A percentile compares a stretch with the other conserved stretches of the same genome.
Conservation (phyloP, 1,140 invertebrate species). For the Cylas formicarius region DNA sequence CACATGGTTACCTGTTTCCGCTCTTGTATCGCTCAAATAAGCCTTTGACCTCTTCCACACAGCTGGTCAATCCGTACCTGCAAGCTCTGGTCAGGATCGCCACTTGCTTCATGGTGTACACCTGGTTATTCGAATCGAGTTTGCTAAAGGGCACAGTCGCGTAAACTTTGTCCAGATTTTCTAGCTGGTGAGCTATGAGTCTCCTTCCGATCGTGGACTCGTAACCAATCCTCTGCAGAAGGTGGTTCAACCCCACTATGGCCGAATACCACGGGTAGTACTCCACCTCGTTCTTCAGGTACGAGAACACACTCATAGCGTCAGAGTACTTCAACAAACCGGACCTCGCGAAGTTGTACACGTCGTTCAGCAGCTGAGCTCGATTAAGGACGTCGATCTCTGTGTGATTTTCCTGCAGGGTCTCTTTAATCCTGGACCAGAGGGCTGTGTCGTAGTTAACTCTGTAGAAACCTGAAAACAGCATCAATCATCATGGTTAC, state of each 20-base stretch:
- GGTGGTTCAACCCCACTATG: constrained; percentile 46
- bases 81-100: constrained; percentile 48
- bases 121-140: constrained; percentile 23
- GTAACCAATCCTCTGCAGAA: constrained; percentile 35
- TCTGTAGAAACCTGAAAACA: constrained; percentile 61
- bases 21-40: constrained; percentile 33
- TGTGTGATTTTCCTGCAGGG: constrained; percentile 46
- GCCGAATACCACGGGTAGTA: constrained; percentile 60
- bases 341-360: constrained; percentile 54
- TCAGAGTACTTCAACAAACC: constrained; percentile 41
- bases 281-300: constrained; percentile 53
- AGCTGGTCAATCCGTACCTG: constrained; percentile 43
- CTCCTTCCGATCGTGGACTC: not conserved
- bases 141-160: constrained; percentile 18
- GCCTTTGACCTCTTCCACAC: constrained; percentile 34
- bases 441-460: constrained; percentile 66
- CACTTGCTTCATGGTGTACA: constrained; percentile 40
- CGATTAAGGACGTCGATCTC: constrained; percentile 63
- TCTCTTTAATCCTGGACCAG: constrained; percentile 55
- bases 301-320: constrained; percentile 51
- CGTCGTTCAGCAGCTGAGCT: constrained; percentile 74
- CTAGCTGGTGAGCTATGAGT: not conserved
- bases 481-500: not conserved
- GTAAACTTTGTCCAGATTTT: constrained; percentile 15
- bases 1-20: constrained; percentile 5